Base-by-base conservation (phyloP, 92 coral and sea anemone genomes). In the Parazoanthus darwini region DNA sequence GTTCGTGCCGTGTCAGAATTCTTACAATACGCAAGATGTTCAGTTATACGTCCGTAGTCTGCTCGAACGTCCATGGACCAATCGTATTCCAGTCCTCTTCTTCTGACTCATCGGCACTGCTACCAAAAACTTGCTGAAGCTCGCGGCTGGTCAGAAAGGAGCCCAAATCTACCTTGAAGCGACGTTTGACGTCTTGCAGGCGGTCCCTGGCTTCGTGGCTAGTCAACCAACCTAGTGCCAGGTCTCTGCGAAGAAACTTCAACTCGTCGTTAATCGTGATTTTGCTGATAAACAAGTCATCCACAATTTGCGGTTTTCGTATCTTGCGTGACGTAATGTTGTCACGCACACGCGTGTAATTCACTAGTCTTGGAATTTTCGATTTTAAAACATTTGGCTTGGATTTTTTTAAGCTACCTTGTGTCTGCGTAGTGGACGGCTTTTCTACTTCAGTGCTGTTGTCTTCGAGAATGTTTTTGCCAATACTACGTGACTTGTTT, bases 221-320 rank as follows among this genome's bases (percentile, higher is more conserved):
- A 7, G 77, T 48, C 2, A 84, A 23, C 87, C 87, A 84, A 6
- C 79, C 79, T 29, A 71, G 66, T 26, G 87, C 87, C 78, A 84
- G 79, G 65, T 84, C 87, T 67, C 87, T 84, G n/a, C 87, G 87
- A 26, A 84, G 79, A 35, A 84, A 84, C 9, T 71, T 71, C 75
- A 84, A 71, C 33, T 84, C 87, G 78, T 84, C 87, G 46, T 43
- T 51, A 33, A 46, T 35, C 13, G 87, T 84, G 67, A 84, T 84
- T 71, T 84, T 84, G 79, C 87, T 84, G 37, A 84, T 84, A 48
- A 84, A 84, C 79, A 84, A 84, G 66, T 84, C 87, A 35, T 84
- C 87, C 26, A 84, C 15, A 48, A 84, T 33, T 35, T 48, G 87
- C 8, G 87, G 35, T 23, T 70, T 84, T 43, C 65, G 71, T 4